Percentiles rank a stretch among this genome's conserved stretches.
Conservation (phyloP, 2,113 vertebrate genomes). For the Dipodomys stephensi region DNA sequence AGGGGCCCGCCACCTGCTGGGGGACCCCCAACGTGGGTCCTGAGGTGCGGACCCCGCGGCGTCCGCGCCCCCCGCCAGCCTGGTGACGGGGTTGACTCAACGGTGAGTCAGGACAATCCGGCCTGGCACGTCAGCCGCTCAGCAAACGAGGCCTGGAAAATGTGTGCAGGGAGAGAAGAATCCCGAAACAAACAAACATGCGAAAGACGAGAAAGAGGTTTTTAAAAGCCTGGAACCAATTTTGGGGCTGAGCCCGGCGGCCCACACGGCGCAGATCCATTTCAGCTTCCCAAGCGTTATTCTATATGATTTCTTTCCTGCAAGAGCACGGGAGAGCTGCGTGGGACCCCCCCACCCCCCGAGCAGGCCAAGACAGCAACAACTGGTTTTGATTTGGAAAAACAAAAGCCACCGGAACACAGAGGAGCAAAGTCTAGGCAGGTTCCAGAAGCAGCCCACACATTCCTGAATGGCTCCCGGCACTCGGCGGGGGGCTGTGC, state of each 20-base stretch:
- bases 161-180: background rate
- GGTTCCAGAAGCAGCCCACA: background rate
- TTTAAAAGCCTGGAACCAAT: conserved; percentile 54
- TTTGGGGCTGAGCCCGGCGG: conserved; percentile 14
- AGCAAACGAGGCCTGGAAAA: conserved; percentile 8
- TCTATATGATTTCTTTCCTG: conserved; percentile 47
- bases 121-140: background rate
- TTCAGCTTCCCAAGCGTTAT: background rate
- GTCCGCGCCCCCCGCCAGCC: no score
- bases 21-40: no score
- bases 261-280: conserved; percentile 4
- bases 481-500: background rate
- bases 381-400: conserved; percentile 66
- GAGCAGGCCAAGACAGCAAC: background rate
- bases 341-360: background rate
- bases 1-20: no score
- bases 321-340: background rate
- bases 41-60: no score
- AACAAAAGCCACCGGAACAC: conserved; percentile 21
- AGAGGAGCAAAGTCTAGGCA: background rate
- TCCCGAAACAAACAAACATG: conserved; percentile 29
- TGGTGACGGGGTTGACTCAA: rapidly evolving
- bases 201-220: background rate
- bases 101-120: no score
- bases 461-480: background rate